A percentile compares a stretch with the other conserved stretches of the same genome.
Conservation (phyloP, 2,113 vertebrate species). For the Oncorhynchus kisutch region DNA sequence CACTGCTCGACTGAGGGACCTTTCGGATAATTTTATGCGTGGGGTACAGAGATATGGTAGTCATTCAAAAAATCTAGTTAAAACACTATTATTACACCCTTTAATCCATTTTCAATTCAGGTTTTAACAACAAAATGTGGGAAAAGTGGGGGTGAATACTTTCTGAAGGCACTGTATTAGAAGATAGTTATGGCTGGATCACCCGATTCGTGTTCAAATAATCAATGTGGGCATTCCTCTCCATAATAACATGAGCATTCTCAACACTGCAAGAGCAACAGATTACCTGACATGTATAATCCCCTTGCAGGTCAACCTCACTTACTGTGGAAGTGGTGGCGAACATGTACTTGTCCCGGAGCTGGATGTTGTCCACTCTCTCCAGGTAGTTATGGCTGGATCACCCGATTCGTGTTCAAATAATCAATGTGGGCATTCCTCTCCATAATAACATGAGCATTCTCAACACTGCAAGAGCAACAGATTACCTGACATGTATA, state of each 20-base stretch:
- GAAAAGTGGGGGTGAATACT: neutral
- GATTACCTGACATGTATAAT: neutral
- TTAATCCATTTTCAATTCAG: too few relatives aligned
- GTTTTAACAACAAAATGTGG: too few relatives aligned
- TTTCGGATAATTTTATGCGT: too few relatives aligned
- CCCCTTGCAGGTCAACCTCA: neutral
- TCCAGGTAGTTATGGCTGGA: constrained; percentile 68
- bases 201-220: too few relatives aligned
- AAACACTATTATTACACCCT: too few relatives aligned
- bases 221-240: neutral
- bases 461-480: neutral
- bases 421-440: neutral
- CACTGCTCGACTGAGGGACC: too few relatives aligned
- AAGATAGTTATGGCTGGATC: neutral
- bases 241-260: neutral
- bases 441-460: neutral
- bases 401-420: too few relatives aligned
- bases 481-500: neutral
- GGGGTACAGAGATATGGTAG: too few relatives aligned
- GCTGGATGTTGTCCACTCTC: constrained; percentile 90
- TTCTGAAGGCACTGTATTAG: neutral
- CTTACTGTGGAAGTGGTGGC: constrained; percentile 92
- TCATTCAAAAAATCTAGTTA: too few relatives aligned
- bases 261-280: neutral
- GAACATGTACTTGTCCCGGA: constrained; percentile 96